Conservation (phyloP, 2,797 vertebrate species). For the Ibycter americanus region DNA sequence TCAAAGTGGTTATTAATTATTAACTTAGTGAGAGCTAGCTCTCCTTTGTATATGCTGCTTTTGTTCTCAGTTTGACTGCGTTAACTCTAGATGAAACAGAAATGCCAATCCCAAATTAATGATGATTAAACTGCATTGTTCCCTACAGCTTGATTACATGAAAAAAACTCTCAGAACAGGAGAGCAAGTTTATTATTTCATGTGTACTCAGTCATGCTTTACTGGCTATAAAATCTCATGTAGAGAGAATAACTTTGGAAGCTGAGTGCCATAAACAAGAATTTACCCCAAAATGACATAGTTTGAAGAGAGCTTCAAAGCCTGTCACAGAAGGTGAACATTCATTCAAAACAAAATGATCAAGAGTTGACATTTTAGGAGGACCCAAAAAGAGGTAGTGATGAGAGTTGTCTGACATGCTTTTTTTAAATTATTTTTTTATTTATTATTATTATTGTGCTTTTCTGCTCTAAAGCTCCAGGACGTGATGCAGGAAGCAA, state of each 20-base stretch:
- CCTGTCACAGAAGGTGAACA: background rate
- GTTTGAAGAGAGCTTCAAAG: background rate
- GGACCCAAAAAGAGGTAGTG: background rate
- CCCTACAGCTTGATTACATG: background rate
- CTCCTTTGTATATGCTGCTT: background rate
- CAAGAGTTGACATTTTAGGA: background rate
- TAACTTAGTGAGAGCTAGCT: background rate
- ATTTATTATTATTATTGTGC: background rate
- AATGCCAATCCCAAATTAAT: background rate
- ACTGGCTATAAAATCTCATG: background rate
- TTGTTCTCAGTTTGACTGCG: conserved; percentile 21
- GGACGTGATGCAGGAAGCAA: background rate
- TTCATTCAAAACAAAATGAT: background rate
- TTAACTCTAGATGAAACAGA: conserved; percentile 11
- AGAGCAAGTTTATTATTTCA: background rate
- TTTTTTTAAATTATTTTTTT: background rate
- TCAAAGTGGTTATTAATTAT: conserved; percentile 29
- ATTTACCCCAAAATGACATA: background rate
- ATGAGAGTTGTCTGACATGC: background rate
- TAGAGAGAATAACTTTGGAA: background rate
- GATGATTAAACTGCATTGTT: background rate
- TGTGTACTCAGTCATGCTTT: background rate
- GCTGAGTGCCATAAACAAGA: background rate
- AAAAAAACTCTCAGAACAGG: background rate
- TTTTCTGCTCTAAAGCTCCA: background rate